Evolutionary conservation across 2,797 vertebrate species (phyloP), one percentile per base, ranked within the genome.

Genomic region (Ptychobarbus kaznakovi): DNA sequence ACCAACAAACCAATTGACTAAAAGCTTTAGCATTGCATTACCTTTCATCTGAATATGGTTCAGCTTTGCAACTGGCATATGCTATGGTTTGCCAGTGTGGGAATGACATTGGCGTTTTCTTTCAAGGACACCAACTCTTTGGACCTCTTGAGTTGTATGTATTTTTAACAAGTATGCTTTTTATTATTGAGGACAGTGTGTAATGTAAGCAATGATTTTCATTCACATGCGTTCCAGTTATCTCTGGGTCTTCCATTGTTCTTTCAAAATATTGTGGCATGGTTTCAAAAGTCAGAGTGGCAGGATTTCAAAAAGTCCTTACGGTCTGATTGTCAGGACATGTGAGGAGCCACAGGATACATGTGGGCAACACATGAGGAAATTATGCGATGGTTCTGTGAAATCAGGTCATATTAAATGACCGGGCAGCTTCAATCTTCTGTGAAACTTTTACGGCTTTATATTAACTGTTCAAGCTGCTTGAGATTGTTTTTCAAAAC

Each of bases 361-460:
- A 95, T 93, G 91, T 94, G 95, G 90, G 79, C 88, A 61, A 86
- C 94, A 94, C 90, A 92, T 94, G 92, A 91, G 75, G 53, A 86
- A 74, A 32, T 13, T 12, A 83, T 79, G 86, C 61, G 53, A 56
- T 79, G 82, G 84, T 25, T 81, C 65, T 86, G 53, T 84, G 53
- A 86, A 87, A 76, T 78, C 75, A 68, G 61, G 56, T 80, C 85
- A 20, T 74, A 92, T 92, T 88, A 91, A 86, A 87, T 89, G 87
- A 90, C 89, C 87, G 82, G 91, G 86, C 91, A 90, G 92, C 89
- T 73, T 87, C 81, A 82, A 81, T 81, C 81, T 61, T 86, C 89
- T 82, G 88, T 56, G 83, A 87, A 88, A 88, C 81, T 83, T 89
- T 84, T 85, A 82, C 51, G 22, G 51, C 80, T 87, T 86, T 91